Percentiles rank a stretch among this genome's conserved stretches.
Evolutionary conservation across 64 coral and sea anemone species (phyloP).

Genomic region (Actinia tenebrosa): DNA sequence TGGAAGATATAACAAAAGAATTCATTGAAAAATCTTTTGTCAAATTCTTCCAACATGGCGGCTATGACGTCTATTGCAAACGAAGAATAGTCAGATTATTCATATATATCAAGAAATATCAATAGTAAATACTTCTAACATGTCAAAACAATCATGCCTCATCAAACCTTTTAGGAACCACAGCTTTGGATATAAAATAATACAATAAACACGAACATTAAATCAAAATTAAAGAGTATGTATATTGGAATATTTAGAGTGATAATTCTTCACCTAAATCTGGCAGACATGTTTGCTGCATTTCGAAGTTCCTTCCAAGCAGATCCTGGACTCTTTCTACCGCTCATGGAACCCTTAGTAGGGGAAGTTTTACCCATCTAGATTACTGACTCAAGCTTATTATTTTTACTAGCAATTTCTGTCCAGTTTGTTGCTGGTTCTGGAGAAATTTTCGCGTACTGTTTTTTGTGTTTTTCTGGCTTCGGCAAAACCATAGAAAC

Average conservation of each 20-base stretch:
- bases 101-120: too few relatives aligned
- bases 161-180: neutral
- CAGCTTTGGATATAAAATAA: neutral
- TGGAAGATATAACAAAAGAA: too few relatives aligned
- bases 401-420: neutral
- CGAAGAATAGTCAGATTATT: too few relatives aligned
- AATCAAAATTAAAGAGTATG: neutral
- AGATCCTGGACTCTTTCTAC: slow-evolving; percentile 7
- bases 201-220: neutral
- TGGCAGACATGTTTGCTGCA: slow-evolving; percentile 43
- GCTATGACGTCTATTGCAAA: too few relatives aligned
- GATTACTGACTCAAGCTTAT: neutral
- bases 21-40: too few relatives aligned
- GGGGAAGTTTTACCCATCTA: neutral
- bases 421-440: neutral
- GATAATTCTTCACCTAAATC: slow-evolving; percentile 63
- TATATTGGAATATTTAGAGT: too few relatives aligned
- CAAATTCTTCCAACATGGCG: too few relatives aligned
- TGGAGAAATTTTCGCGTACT: neutral
- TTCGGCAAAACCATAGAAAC: neutral
- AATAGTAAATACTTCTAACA: too few relatives aligned
- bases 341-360: neutral
- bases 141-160: neutral
- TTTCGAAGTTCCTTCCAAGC: slow-evolving; percentile 70
- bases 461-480: neutral